Evolutionary conservation across 92 coral and sea anemone species (phyloP).

Genomic region (Micromussa lordhowensis): DNA sequence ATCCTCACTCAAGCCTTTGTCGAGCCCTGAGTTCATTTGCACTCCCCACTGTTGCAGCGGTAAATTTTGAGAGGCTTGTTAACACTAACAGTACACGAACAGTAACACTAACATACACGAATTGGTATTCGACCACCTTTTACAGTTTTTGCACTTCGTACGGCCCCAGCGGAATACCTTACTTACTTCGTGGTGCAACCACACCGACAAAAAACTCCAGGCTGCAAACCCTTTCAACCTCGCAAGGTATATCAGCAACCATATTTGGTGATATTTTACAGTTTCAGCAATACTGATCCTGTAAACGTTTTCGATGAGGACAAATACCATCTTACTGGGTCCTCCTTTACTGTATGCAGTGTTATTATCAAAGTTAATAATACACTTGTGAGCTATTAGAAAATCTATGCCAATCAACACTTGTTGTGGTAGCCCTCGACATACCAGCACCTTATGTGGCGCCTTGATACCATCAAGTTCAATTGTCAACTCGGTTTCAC

Average conservation of each 20-base stretch:
- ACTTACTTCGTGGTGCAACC: slow-evolving; percentile 31
- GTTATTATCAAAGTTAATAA: too few species aligned
- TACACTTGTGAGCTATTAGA: slow-evolving; percentile 40
- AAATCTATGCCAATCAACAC: slow-evolving; percentile 27
- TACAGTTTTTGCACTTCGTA: too few species aligned
- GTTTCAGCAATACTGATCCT: slow-evolving; percentile 25
- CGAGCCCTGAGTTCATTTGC: not conserved
- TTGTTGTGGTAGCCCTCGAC: slow-evolving; percentile 18
- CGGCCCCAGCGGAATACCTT: slow-evolving; percentile 32
- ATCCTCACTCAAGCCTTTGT: slow-evolving; percentile 5
- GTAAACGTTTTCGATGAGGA: too few species aligned
- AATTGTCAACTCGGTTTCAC: slow-evolving; percentile 27
- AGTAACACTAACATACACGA: slow-evolving; percentile 34
- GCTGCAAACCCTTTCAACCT: too few species aligned
- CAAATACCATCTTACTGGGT: too few species aligned
- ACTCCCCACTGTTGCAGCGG: slow-evolving; percentile 4
- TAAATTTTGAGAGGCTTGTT: slow-evolving; percentile 42
- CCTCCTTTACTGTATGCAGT: too few species aligned
- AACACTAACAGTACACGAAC: too few species aligned
- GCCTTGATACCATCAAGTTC: slow-evolving; percentile 20
- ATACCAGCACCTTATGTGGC: slow-evolving; percentile 9
- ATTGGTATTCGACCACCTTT: slow-evolving; percentile 42
- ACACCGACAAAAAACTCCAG: slow-evolving; percentile 18
- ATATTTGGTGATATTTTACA: slow-evolving; percentile 35
- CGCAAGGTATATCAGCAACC: too few species aligned